A percentile compares a stretch with the other conserved stretches of the same genome.
phyloP scores from a whole-genome alignment of 2,113 vertebrate species.

The Dolichallabes microphthalmus region DNA sequence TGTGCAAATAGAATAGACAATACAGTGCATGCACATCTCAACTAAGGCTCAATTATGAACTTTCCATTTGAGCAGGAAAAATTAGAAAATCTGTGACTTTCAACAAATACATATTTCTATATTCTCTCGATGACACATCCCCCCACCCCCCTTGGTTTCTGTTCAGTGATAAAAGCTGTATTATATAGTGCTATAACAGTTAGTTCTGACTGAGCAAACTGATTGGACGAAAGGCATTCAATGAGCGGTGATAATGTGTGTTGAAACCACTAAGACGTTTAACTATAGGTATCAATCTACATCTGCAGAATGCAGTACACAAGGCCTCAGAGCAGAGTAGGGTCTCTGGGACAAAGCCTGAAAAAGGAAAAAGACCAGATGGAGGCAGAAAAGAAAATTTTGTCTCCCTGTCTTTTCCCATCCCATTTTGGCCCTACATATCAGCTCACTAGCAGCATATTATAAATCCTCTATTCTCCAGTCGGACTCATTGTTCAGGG shows the following conservation, averaged over 20 bases:
- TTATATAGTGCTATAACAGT: no score
- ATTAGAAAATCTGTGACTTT: not conserved
- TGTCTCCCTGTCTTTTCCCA: conserved; percentile 20
- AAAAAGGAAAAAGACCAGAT: conserved; percentile 37
- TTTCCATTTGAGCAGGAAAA: not conserved
- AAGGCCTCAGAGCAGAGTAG: not conserved
- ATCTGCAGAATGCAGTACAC: not conserved
- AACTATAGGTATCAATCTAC: no score
- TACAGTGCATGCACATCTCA: not conserved
- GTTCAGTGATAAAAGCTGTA: not conserved
- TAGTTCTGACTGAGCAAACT: no score
- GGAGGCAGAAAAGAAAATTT: conserved; percentile 13
- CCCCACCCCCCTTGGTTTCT: not conserved
- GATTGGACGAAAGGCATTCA: no score
- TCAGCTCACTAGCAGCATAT: conserved; percentile 28
- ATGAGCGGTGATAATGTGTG: no score
- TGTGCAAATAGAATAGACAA: not conserved
- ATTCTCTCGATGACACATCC: not conserved
- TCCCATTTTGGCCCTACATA: conserved; percentile 37
- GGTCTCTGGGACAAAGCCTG: not conserved
- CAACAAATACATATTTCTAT: not conserved
- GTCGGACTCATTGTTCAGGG: conserved; percentile 48
- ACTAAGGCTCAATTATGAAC: not conserved
- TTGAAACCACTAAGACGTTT: no score
- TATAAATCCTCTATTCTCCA: conserved; percentile 21